Conservation (phyloP, 1,140 invertebrate species). For the Nixonia krombeini region DNA sequence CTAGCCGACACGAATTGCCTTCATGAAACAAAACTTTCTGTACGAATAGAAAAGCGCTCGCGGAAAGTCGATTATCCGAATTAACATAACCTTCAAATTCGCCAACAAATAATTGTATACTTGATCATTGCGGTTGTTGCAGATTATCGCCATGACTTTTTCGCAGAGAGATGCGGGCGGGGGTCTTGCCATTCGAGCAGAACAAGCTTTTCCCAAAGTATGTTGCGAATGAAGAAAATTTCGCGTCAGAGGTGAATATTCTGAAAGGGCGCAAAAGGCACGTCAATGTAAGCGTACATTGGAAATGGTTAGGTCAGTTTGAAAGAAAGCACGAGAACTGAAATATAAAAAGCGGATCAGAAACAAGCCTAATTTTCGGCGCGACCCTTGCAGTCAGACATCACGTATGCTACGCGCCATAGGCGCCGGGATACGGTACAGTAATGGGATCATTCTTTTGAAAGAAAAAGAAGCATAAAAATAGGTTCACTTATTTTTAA, state of each 20-base stretch:
- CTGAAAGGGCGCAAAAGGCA: slow-evolving; percentile 36
- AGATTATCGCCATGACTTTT: no score
- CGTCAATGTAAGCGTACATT: slow-evolving; percentile 43
- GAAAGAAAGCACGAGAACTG: slow-evolving; percentile 51
- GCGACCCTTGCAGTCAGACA: slow-evolving; percentile 56
- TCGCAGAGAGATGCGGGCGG: no score
- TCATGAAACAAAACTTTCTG: slow-evolving; percentile 32
- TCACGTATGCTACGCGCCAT: slow-evolving; percentile 63
- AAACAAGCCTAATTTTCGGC: slow-evolving; percentile 63
- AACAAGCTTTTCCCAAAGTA: slow-evolving; percentile 34
- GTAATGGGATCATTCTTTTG: slow-evolving; percentile 39
- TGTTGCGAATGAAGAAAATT: slow-evolving; percentile 1
- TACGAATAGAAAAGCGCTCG: slow-evolving; percentile 18
- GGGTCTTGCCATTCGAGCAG: slow-evolving; percentile 25
- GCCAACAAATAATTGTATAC: no score
- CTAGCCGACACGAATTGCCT: slow-evolving; percentile 36
- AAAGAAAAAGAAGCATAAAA: slow-evolving; percentile 32
- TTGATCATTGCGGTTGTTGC: no score
- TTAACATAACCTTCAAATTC: no score
- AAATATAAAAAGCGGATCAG: slow-evolving; percentile 46
- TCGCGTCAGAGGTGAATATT: slow-evolving; percentile 9
- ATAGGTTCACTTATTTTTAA: slow-evolving; percentile 39
- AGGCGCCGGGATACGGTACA: slow-evolving; percentile 22
- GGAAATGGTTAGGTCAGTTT: slow-evolving; percentile 59
- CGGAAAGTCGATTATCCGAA: slow-evolving; percentile 11